Evolutionary conservation across 2,888 invertebrate genomes (phyloP).

Genomic region (Sphecodes monilicornis): DNA sequence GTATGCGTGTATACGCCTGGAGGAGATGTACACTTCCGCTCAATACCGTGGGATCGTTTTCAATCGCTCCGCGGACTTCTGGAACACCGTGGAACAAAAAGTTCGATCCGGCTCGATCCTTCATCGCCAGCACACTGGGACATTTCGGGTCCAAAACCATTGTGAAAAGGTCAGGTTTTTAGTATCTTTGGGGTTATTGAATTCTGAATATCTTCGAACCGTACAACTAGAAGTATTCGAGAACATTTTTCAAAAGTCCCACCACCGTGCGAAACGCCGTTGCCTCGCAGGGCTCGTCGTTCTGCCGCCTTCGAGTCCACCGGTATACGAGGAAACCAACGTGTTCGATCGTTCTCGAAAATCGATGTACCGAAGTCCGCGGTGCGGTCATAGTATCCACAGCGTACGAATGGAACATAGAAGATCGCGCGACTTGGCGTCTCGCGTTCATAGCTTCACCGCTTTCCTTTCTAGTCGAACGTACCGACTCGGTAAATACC

Average conservation of each 20-base stretch:
- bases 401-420: not conserved
- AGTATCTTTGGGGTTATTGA: not conserved
- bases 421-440: not conserved
- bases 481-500: no score
- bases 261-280: not conserved
- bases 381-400: no score
- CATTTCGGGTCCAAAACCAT: not conserved
- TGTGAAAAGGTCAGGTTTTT: not conserved
- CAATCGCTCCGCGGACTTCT: not conserved
- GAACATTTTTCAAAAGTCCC: not conserved
- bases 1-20: constrained; percentile 33
- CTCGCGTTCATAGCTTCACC: not conserved
- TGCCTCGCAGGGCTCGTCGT: not conserved
- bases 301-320: not conserved
- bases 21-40: constrained; percentile 25
- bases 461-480: not conserved
- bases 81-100: not conserved
- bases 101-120: not conserved
- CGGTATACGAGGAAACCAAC: not conserved
- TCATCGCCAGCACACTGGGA: not conserved
- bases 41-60: not conserved
- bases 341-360: not conserved
- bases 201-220: not conserved
- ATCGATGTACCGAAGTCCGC: not conserved
- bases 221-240: not conserved